phyloP scores from a whole-genome alignment of 2,888 invertebrate species.

The Notocelia uddmanniana region DNA sequence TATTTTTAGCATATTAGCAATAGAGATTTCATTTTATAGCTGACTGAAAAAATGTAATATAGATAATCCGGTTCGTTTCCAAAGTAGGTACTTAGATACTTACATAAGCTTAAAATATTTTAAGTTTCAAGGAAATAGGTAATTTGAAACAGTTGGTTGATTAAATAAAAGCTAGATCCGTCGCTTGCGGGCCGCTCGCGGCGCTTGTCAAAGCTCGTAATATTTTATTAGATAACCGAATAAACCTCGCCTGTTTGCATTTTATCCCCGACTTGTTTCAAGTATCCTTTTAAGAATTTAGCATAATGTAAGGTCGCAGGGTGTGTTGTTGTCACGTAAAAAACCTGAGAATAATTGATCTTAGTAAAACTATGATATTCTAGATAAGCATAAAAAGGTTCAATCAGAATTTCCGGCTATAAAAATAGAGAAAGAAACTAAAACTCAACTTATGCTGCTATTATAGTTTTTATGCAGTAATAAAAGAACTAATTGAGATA shows the following conservation, averaged over 20 bases:
- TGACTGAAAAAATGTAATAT: too few species aligned
- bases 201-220: constrained; percentile 83
- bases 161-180: constrained; percentile 59
- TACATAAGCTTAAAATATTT: background rate
- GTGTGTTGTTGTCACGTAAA: constrained; percentile 21
- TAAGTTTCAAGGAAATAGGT: background rate
- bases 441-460: too few species aligned
- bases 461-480: too few species aligned
- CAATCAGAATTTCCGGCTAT: background rate
- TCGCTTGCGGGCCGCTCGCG: constrained; percentile 73
- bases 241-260: constrained; percentile 74
- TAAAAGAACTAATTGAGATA: too few species aligned
- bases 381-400: background rate
- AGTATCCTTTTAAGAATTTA: constrained; percentile 47
- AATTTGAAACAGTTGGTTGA: constrained; percentile 48
- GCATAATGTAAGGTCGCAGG: constrained; percentile 38
- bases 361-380: background rate
- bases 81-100: too few species aligned
- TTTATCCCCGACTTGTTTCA: constrained; percentile 57
- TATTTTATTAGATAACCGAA: constrained; percentile 85
- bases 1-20: too few species aligned
- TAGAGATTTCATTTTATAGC: too few species aligned
- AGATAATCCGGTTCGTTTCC: too few species aligned
- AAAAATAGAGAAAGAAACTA: too few species aligned
- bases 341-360: too few species aligned